These are phyloP conservation scores for Stenolophus ochropezus DNA, from an alignment of 2,888 invertebrate species.

Conservation along the genomic window DNA sequence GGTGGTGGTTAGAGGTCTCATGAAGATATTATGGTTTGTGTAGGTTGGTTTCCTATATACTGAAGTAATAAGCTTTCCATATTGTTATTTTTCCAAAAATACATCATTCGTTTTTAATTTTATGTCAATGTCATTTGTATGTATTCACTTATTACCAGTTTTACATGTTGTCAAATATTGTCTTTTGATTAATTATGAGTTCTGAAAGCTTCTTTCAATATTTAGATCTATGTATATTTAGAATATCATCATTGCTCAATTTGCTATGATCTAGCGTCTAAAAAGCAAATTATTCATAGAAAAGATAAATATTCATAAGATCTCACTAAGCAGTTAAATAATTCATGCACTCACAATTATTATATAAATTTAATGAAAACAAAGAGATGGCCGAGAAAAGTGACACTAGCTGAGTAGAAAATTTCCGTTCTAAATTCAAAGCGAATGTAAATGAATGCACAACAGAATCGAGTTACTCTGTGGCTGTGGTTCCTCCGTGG, in stretches of 20 bases:
- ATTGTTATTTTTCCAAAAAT: neutral
- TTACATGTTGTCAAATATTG: neutral
- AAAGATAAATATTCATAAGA: slow-evolving; percentile 22
- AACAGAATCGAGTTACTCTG: slow-evolving; percentile 21
- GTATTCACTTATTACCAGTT: neutral
- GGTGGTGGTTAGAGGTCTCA: no score
- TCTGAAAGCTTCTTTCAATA: no score
- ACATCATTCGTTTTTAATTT: no score
- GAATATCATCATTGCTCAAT: neutral
- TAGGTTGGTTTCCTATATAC: no score
- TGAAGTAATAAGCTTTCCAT: no score
- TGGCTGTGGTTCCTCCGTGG: neutral
- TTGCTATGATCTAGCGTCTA: neutral
- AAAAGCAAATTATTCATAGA: neutral
- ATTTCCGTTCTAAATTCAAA: slow-evolving; percentile 57
- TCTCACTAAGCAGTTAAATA: neutral
- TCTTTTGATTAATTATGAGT: no score
- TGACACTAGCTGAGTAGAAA: slow-evolving; percentile 47
- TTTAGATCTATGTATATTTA: no score
- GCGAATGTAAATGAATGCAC: slow-evolving; percentile 52
- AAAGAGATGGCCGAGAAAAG: slow-evolving; percentile 38
- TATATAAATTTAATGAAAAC: slow-evolving; percentile 33
- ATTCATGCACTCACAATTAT: slow-evolving; percentile 27
- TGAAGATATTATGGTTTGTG: no score
- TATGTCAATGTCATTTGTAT: neutral